Conservation (phyloP, 2,113 vertebrate species). For the Sebastes schlegelii region DNA sequence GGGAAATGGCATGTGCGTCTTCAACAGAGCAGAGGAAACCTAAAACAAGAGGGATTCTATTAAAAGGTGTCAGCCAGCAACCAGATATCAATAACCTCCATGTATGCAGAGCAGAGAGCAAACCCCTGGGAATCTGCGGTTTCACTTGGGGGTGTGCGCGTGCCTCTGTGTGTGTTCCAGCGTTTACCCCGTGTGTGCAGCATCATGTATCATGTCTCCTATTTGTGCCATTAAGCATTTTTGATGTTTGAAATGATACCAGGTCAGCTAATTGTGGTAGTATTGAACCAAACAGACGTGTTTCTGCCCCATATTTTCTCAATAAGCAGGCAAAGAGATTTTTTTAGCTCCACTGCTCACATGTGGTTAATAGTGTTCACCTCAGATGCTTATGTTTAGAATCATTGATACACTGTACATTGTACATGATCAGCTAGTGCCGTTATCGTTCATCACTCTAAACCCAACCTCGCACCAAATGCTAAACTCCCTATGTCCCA, state of each 20-base stretch:
- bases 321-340: slow-evolving; percentile 23
- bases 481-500: slow-evolving; percentile 64
- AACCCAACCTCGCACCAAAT: slow-evolving; percentile 57
- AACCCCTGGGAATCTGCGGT: slow-evolving; percentile 75
- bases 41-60: slow-evolving; percentile 82
- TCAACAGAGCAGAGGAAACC: slow-evolving; percentile 76
- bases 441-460: slow-evolving; percentile 50
- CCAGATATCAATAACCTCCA: slow-evolving; percentile 82
- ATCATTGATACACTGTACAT: slow-evolving; percentile 49
- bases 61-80: slow-evolving; percentile 84
- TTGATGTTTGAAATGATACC: slow-evolving; percentile 74
- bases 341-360: neutral
- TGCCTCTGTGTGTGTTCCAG: slow-evolving; percentile 49
- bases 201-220: slow-evolving; percentile 74
- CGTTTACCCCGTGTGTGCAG: slow-evolving; percentile 54
- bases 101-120: slow-evolving; percentile 74
- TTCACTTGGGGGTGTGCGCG: slow-evolving; percentile 66
- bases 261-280: slow-evolving; percentile 69
- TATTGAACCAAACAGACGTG: slow-evolving; percentile 57
- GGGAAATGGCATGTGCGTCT: slow-evolving; percentile 62
- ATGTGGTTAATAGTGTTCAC: slow-evolving; percentile 49
- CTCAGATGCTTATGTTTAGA: slow-evolving; percentile 37
- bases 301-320: slow-evolving; percentile 40
- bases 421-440: slow-evolving; percentile 40
- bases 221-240: slow-evolving; percentile 72